A percentile compares a stretch with the other conserved stretches of the same genome.
Conservation (phyloP, 2,113 vertebrate species). For the Megaceryle torquata region DNA sequence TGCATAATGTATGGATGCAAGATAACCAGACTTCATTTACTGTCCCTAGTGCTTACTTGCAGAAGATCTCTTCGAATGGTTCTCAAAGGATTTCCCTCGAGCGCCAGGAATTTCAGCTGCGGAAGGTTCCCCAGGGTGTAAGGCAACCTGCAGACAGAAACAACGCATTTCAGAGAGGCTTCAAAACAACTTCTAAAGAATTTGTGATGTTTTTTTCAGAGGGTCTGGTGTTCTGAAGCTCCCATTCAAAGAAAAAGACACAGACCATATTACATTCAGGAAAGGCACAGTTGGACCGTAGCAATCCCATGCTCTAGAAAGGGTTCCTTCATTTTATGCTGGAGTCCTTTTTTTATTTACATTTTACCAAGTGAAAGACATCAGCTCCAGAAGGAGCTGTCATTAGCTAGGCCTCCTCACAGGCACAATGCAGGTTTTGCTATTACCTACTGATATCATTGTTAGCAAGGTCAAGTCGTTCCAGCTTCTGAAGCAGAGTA, state of each 20-base stretch:
- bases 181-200: neutral
- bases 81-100: constrained; percentile 94
- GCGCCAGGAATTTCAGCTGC: constrained; percentile 83
- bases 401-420: neutral
- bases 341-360: neutral
- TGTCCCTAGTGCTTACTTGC: constrained; percentile 74
- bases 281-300: neutral
- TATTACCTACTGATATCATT: constrained; percentile 91
- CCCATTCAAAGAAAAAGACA: neutral
- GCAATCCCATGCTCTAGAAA: neutral
- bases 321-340: neutral
- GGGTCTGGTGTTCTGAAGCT: neutral
- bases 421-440: neutral
- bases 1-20: neutral
- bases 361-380: neutral
- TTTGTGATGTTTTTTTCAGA: neutral
- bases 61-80: constrained; percentile 90
- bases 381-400: neutral
- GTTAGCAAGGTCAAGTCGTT: constrained; percentile 91
- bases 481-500: constrained; percentile 79
- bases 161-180: neutral
- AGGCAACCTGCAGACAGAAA: constrained; percentile 82
- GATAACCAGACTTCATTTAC: neutral
- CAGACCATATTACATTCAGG: neutral
- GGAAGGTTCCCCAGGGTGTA: constrained; percentile 85